Evolutionary conservation across 2,113 vertebrate species (phyloP), one percentile per base, ranked within the genome.

Genomic region (Semicossyphus pulcher): DNA sequence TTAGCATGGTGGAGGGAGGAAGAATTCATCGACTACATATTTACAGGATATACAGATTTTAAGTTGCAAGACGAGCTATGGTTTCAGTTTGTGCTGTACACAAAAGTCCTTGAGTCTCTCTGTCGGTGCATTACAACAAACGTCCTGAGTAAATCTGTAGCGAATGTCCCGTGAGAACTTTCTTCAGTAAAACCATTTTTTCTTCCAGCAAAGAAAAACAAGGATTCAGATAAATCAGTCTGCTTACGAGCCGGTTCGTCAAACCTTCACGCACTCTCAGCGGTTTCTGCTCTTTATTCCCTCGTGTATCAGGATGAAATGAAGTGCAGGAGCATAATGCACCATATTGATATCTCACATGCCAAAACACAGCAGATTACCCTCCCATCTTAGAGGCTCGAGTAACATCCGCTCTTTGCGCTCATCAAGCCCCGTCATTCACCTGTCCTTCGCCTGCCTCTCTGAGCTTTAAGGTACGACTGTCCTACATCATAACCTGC

Each of bases 281-380:
- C 84, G 76, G 15, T 64, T 76, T 78, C 65, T 68, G 0, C 48
- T 67, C 14, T n/a, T n/a, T 32, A 36, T 42, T 64, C 85, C 67
- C 83, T 8, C 0, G 63, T 62, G 85, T 34, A 54, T 66, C 31
- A 4, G 62, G 59, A 72, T 74, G 54, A 85, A 88, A 86, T 86
- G 47, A 88, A 81, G 82, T 70, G 70, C 62, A 78, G 26, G 42
- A 67, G 80, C 57, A 57, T 88, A 88, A 88, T 88, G 88, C 86
- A 76, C 67, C 62, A 41, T 78, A 85, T 88, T 72, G 80, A 86
- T 71, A 82, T 84, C 67, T 34, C 47, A 74, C 71, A 76, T 83
- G 86, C 81, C 86, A 76, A 81, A 90, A 71, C 79, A 53, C 32
- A 59, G 84, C 61, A 79, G 67, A 78, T 80, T 78, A 78, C 58